Conservation (phyloP, 2,797 vertebrate species). For the Bovichtus variegatus region DNA sequence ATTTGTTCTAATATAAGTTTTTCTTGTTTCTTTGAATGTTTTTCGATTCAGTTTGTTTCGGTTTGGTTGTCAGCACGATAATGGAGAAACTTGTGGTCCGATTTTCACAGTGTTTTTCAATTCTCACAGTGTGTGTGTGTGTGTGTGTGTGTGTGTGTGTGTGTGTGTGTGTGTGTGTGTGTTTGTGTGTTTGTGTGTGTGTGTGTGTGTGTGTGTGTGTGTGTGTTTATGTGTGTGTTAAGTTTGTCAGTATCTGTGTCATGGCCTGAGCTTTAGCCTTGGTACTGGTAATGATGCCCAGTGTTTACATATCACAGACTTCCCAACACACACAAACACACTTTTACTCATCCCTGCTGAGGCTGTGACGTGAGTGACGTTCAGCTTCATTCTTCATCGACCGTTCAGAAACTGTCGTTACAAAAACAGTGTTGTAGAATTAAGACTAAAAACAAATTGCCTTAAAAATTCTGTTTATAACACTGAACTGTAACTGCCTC, state of each 20-base stretch:
- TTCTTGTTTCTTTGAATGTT: neutral
- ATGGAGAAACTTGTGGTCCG: too few species aligned
- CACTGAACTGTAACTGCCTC: conserved; percentile 25
- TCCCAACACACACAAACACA: neutral
- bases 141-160: neutral
- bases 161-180: conserved; percentile 1
- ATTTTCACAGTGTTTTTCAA: too few species aligned
- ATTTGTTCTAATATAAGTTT: conserved; percentile 43
- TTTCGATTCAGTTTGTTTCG: too few species aligned
- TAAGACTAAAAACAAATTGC: conserved; percentile 13
- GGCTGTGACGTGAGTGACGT: neutral
- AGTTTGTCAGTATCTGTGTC: conserved; percentile 21
- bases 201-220: conserved; percentile 4
- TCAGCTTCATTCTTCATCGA: neutral
- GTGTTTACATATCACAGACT: conserved; percentile 6
- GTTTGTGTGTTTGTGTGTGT: too few species aligned
- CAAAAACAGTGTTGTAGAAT: neutral
- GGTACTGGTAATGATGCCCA: neutral
- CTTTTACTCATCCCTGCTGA: neutral
- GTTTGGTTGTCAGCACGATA: too few species aligned
- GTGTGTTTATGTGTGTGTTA: too few species aligned
- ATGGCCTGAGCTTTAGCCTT: neutral
- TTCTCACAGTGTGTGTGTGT: neutral
- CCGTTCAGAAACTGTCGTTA: neutral
- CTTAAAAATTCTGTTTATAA: neutral